Evolutionary conservation across 1,140 invertebrate species (phyloP), one percentile per base, ranked within the genome.

Genomic region (Cydia splendana): DNA sequence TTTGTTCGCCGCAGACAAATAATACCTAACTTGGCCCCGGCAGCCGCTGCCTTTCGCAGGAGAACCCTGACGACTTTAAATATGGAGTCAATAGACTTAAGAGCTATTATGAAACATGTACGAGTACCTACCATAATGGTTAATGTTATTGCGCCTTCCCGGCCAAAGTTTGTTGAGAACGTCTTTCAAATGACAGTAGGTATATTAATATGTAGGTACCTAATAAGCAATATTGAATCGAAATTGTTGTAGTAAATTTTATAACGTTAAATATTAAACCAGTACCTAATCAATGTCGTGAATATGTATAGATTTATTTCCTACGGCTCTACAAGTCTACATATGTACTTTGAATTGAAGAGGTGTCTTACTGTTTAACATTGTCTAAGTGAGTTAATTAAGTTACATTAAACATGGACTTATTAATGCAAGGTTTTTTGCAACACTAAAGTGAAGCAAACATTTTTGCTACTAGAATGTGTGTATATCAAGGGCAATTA

Each of bases 401-500:
- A 53, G 57, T 62, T 24, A 62, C 57, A 18, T 71, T 38, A 71
- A 38, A 42, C 67, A 38, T 71, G 67, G n/a, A 71, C 2, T 18
- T 62, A 62, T 71, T 20, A 71, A 45, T n/a, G 65, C 67, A 71
- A 71, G 67, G 34, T 42, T 71, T 71, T 71, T 71, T 18, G 67
- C 34, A 38, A 71, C 5, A 71, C 15, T 20, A 4, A 24, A 24
- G 7, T 71, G 38, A 18, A 2, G 67, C 28, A 71, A 42, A 71
- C 13, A 18, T 0, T 15, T 4, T 71, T 42, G n/a, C 34, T 20
- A 38, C n/a, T 71, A 71, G 67, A 71, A 71, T 42, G 67, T 38
- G 67, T 71, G n/a, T 30, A 18, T 71, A 38, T 71, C 67, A 71
- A 71, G 67, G 67, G 67, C 67, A 38, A 71, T 45, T 38, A 38